Evolutionary conservation across 2,113 vertebrate species (phyloP).

Genomic region (Alces alces): DNA sequence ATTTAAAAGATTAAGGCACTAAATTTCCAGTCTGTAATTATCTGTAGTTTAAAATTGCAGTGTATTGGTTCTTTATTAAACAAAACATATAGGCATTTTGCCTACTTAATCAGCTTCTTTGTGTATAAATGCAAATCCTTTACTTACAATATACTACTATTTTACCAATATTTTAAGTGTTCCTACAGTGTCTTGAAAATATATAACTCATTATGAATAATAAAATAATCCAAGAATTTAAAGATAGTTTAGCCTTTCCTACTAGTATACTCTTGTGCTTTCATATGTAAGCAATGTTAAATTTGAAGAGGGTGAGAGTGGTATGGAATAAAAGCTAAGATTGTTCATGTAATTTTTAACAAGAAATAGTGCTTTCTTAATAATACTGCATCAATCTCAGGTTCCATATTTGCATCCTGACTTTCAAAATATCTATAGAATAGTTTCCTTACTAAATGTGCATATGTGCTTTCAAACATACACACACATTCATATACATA

Average conservation of each 20-base stretch:
- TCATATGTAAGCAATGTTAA: not conserved
- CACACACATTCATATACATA: not conserved
- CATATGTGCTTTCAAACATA: not conserved
- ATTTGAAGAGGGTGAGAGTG: not conserved
- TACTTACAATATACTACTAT: not conserved
- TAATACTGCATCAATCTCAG: not conserved
- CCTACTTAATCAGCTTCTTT: not conserved
- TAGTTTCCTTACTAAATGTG: not conserved
- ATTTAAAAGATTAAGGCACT: not conserved
- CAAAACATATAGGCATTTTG: not conserved
- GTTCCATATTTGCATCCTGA: not conserved
- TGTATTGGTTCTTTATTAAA: not conserved
- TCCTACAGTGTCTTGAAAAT: not conserved
- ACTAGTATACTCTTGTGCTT: not conserved
- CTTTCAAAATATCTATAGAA: not conserved
- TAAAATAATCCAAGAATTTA: not conserved
- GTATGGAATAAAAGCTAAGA: not conserved
- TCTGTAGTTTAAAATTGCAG: not conserved
- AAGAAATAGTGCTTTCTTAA: not conserved
- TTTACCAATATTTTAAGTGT: not conserved
- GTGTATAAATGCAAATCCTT: not conserved
- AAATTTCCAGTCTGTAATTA: not conserved
- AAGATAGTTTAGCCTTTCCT: not conserved
- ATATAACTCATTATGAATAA: not conserved
- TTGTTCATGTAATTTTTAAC: not conserved